A percentile compares a stretch with the other conserved stretches of the same genome.
These are phyloP conservation scores for Melinopterus prodromus DNA, from an alignment of 2,888 invertebrate genomes.

Conservation along the genomic window DNA sequence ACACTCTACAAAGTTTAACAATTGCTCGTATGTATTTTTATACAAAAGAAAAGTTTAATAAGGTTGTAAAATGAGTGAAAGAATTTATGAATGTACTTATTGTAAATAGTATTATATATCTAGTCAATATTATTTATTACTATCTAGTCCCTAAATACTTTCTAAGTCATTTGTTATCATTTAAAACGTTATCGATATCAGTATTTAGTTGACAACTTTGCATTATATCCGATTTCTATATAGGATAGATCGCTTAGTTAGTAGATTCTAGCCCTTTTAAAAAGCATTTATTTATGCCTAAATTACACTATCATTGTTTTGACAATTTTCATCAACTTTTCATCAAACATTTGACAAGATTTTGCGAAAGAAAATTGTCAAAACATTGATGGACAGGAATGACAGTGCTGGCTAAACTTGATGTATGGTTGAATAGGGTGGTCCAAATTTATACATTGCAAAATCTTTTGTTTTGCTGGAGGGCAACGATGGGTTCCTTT, in stretches of 20 bases:
- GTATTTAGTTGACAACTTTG: background rate
- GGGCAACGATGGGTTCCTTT: too few relatives aligned
- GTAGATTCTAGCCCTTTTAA: too few relatives aligned
- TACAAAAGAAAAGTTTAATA: background rate
- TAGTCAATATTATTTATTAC: background rate
- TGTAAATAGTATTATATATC: background rate
- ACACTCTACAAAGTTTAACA: background rate
- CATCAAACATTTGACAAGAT: too few relatives aligned
- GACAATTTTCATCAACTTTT: too few relatives aligned
- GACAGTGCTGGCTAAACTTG: background rate
- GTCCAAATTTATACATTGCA: too few relatives aligned
- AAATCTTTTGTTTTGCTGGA: too few relatives aligned
- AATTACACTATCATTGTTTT: too few relatives aligned
- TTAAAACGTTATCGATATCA: background rate
- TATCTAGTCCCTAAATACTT: background rate
- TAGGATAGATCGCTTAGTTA: too few relatives aligned
- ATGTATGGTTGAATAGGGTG: background rate
- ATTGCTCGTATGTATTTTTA: conserved; percentile 4
- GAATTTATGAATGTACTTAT: background rate
- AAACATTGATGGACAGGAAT: too few relatives aligned
- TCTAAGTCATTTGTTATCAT: background rate
- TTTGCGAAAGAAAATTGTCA: too few relatives aligned
- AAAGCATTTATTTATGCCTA: too few relatives aligned
- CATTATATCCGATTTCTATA: too few relatives aligned
- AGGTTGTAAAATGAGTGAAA: conserved; percentile 4